Evolutionary conservation across 2,113 vertebrate genomes (phyloP).

Genomic region (Corythornis madagascariensis): DNA sequence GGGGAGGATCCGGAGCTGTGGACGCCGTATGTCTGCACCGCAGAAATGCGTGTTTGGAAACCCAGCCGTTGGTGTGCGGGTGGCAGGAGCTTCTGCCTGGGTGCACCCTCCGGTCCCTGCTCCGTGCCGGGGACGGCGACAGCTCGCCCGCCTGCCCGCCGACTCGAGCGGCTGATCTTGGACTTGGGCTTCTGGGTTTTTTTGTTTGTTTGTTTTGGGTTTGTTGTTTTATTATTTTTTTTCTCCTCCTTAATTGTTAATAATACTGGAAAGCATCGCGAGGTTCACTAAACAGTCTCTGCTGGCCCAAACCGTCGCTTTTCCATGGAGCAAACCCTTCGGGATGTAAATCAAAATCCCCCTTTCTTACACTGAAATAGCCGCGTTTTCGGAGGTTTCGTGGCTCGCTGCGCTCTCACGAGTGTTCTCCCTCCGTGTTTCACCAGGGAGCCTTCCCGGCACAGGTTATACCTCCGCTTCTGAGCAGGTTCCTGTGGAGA

Average conservation of each 20-base stretch:
- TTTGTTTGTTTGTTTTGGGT: no score
- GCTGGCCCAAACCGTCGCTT: neutral
- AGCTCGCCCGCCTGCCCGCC: neutral
- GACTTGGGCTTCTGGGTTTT: fast-evolving
- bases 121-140: neutral
- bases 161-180: neutral
- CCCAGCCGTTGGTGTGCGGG: fast-evolving
- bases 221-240: neutral
- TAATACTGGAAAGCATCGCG: neutral
- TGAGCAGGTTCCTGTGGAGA: neutral
- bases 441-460: neutral
- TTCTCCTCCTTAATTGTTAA: no score
- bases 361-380: fast-evolving
- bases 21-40: fast-evolving
- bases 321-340: neutral
- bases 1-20: neutral
- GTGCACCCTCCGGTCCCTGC: fast-evolving
- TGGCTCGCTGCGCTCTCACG: neutral
- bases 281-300: neutral
- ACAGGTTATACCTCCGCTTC: neutral
- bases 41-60: fast-evolving
- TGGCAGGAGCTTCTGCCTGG: neutral
- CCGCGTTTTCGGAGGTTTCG: neutral
- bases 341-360: neutral
- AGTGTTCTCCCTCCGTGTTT: neutral